Evolutionary conservation across 1,140 invertebrate species (phyloP).

Genomic region (Alviniconcha marisindica): DNA sequence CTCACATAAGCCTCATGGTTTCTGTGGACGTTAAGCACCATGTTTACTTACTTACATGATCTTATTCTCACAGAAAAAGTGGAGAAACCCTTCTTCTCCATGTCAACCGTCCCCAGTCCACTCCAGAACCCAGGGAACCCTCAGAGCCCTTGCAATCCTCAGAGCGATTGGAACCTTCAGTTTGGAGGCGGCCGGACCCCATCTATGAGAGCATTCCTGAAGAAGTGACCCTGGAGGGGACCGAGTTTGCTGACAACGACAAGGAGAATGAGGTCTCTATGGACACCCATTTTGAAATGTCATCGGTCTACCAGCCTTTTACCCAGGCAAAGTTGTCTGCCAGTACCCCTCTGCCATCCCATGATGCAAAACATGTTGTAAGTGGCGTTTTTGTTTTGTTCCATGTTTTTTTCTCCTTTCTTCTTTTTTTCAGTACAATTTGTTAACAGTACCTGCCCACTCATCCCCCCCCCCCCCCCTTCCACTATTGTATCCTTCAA

Average conservation of each 20-base stretch:
- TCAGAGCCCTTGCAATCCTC: background rate
- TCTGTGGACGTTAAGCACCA: no score
- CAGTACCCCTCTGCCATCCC: slow-evolving; percentile 41
- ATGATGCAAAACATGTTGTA: background rate
- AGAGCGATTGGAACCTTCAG: slow-evolving; percentile 45
- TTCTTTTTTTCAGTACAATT: no score
- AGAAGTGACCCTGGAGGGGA: background rate
- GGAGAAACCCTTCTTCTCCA: slow-evolving; percentile 55
- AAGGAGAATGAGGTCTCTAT: slow-evolving; percentile 56
- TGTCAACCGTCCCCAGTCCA: slow-evolving; percentile 48
- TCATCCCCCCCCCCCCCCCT: no score
- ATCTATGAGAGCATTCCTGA: slow-evolving; percentile 47
- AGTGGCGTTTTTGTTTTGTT: slow-evolving; percentile 14
- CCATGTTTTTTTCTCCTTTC: slow-evolving; percentile 44
- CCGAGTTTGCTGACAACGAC: background rate
- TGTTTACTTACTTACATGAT: no score
- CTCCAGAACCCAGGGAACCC: background rate
- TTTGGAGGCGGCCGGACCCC: slow-evolving; percentile 39
- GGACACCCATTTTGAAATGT: slow-evolving; percentile 35
- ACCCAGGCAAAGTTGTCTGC: slow-evolving; percentile 8
- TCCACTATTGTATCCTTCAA: no score
- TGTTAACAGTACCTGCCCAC: no score
- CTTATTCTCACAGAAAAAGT: slow-evolving; percentile 56
- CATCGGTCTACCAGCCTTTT: slow-evolving; percentile 15
- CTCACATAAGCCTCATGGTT: no score